A percentile compares a stretch with the other conserved stretches of the same genome.
Evolutionary conservation across 2,888 invertebrate genomes (phyloP).

Genomic region (Trissoscelio sp.): DNA sequence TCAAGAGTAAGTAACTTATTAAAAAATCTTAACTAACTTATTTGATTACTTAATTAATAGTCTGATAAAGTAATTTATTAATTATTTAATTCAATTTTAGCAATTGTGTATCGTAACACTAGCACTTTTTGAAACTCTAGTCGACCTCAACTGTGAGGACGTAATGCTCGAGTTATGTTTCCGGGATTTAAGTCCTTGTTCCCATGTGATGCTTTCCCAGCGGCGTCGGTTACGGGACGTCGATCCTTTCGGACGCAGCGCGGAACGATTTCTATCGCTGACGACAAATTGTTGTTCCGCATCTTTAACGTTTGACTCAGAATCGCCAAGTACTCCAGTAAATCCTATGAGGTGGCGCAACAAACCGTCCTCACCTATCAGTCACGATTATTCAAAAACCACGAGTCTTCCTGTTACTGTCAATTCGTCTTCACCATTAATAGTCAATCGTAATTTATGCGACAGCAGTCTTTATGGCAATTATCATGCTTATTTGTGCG

Average conservation of each 20-base stretch:
- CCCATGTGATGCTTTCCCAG: constrained; percentile 93
- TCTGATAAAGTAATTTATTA: too few species aligned
- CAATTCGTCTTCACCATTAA: constrained; percentile 33
- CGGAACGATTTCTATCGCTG: constrained; percentile 90
- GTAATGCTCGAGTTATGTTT: constrained; percentile 96
- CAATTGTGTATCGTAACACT: constrained; percentile 94
- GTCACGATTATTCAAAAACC: constrained; percentile 56
- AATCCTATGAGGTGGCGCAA: constrained; percentile 3
- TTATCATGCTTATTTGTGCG: constrained; percentile 93
- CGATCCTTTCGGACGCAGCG: constrained; percentile 89
- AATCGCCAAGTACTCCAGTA: constrained; percentile 58
- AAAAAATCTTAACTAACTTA: too few species aligned
- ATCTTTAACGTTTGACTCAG: constrained; percentile 34
- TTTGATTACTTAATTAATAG: too few species aligned
- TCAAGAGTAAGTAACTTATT: constrained; percentile 90
- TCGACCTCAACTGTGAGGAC: constrained; percentile 97
- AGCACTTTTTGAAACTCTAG: constrained; percentile 94
- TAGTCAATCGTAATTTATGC: constrained; percentile 1
- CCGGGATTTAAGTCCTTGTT: constrained; percentile 92
- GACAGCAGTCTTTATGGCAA: constrained; percentile 90
- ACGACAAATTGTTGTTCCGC: constrained; percentile 87
- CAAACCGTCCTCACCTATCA: constrained; percentile 41
- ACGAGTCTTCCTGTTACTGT: constrained; percentile 71
- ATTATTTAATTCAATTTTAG: constrained; percentile 59
- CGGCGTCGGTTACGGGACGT: constrained; percentile 88